phyloP scores from a whole-genome alignment of 1,140 invertebrate species.

The Camponotus floridanus region DNA sequence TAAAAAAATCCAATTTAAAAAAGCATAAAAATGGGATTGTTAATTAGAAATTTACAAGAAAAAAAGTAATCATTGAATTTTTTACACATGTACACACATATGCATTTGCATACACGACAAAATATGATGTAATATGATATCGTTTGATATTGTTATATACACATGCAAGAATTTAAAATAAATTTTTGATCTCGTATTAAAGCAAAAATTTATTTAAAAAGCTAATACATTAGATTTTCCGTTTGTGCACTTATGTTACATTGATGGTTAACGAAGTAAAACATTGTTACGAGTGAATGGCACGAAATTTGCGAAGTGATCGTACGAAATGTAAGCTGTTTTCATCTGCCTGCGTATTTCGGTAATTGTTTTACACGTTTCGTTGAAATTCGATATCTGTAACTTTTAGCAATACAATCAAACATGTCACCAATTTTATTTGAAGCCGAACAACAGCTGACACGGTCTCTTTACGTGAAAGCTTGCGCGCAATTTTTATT shows the following conservation, averaged over 20 bases:
- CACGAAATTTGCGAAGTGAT: background rate
- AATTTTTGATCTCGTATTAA: background rate
- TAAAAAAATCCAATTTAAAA: no score
- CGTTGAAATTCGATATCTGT: slow-evolving; percentile 41
- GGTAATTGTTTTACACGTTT: slow-evolving; percentile 27
- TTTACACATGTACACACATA: no score
- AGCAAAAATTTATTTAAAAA: slow-evolving; percentile 10
- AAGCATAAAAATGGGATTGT: no score
- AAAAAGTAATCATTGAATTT: no score
- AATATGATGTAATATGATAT: no score
- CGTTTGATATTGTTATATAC: background rate
- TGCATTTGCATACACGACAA: no score
- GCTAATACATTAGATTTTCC: slow-evolving; percentile 8
- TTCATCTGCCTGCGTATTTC: slow-evolving; percentile 22
- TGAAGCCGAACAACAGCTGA: slow-evolving; percentile 13
- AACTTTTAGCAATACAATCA: slow-evolving; percentile 23
- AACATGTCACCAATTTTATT: slow-evolving; percentile 29
- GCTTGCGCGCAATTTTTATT: slow-evolving; percentile 27
- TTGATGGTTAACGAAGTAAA: slow-evolving; percentile 25
- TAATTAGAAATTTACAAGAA: no score
- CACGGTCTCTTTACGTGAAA: background rate
- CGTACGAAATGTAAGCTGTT: slow-evolving; percentile 6
- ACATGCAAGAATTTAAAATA: background rate
- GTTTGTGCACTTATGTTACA: background rate
- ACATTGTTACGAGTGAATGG: slow-evolving; percentile 3